These are phyloP conservation scores for Apodemia mormo DNA, from an alignment of 2,888 invertebrate genomes.

Conservation along the genomic window DNA sequence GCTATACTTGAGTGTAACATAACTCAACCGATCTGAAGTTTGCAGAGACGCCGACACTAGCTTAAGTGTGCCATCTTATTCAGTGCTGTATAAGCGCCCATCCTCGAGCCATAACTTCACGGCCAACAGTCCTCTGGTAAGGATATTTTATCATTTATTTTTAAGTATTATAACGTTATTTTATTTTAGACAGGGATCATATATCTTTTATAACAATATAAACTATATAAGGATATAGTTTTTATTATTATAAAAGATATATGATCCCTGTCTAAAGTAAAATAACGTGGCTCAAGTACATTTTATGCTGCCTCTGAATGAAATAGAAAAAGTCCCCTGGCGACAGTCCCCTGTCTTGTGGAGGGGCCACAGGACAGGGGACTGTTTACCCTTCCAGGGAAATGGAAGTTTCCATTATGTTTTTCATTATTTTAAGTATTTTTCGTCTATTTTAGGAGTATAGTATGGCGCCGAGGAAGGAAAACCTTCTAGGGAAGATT, in stretches of 20 bases:
- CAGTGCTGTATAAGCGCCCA: not conserved
- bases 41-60: not conserved
- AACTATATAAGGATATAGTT: not conserved
- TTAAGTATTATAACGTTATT: not conserved
- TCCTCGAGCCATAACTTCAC: not conserved
- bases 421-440: not conserved
- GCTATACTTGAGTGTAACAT: not conserved
- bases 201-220: conserved; percentile 5
- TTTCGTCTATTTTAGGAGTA: not conserved
- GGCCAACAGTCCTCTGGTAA: not conserved
- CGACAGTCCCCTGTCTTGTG: not conserved
- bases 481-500: not conserved
- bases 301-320: not conserved
- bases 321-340: not conserved
- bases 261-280: not conserved
- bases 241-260: not conserved
- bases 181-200: not conserved
- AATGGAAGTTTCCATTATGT: no score
- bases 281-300: conserved; percentile 3
- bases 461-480: not conserved
- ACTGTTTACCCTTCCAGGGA: no score
- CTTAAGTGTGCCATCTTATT: not conserved
- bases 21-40: not conserved
- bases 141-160: not conserved
- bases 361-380: no score